Evolutionary conservation across 2,797 vertebrate species (phyloP).

Genomic region (Mastacembelus armatus): DNA sequence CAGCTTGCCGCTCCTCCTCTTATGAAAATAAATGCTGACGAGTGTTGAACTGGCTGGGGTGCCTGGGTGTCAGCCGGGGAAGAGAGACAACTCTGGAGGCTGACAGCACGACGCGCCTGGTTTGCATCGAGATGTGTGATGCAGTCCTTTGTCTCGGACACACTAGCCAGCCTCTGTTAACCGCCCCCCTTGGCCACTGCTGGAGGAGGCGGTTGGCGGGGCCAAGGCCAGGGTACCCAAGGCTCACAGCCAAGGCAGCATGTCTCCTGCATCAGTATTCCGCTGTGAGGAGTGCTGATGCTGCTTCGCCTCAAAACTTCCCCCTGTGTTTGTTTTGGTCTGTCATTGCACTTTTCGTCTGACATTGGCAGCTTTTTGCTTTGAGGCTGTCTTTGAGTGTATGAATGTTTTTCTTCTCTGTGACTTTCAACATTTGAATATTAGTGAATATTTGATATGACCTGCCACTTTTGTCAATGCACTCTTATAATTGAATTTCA

Average conservation of each 20-base stretch:
- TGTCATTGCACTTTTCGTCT: conserved; percentile 43
- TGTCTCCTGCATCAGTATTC: conserved; percentile 64
- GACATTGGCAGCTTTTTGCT: conserved; percentile 36
- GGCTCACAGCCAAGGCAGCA: conserved; percentile 45
- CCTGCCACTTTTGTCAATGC: conserved; percentile 1
- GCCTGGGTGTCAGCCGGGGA: conserved; percentile 42
- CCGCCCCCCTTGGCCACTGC: conserved; percentile 17
- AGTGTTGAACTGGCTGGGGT: conserved; percentile 53
- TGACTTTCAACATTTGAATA: conserved; percentile 23
- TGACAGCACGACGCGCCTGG: conserved; percentile 67
- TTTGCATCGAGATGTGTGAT: conserved; percentile 76
- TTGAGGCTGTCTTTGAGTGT: conserved; percentile 28
- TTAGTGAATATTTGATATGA: conserved; percentile 16
- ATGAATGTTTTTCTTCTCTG: conserved; percentile 1
- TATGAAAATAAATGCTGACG: conserved; percentile 73
- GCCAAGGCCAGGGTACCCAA: conserved; percentile 17
- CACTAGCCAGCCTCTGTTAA: conserved; percentile 15
- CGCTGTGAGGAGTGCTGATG: conserved; percentile 49
- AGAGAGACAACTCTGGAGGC: conserved; percentile 40
- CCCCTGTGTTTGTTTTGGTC: conserved; percentile 34
- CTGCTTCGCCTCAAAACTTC: conserved; percentile 25
- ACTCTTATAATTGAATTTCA: conserved; percentile 18
- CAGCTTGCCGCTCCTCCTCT: conserved; percentile 48
- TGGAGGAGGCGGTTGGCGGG: conserved; percentile 7
- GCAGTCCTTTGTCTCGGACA: conserved; percentile 27